phyloP scores from a whole-genome alignment of 2,888 invertebrate species.

The Orthosia incerta region DNA sequence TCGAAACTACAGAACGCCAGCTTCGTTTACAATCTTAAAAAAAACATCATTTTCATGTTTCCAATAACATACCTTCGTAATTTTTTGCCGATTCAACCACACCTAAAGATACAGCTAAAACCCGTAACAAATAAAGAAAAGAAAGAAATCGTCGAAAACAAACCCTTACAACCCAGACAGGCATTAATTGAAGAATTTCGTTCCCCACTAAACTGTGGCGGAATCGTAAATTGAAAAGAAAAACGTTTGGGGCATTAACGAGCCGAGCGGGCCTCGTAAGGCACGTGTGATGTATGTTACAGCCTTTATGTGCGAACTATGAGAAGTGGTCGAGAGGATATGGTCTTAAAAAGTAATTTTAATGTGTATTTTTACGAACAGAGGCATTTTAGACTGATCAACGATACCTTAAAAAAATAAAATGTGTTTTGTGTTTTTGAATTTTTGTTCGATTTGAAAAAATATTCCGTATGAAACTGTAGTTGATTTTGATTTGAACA shows the following conservation, averaged over 20 bases:
- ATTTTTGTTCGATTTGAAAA: neutral
- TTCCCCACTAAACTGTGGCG: conserved; percentile 60
- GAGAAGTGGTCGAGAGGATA: conserved; percentile 14
- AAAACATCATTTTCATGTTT: neutral
- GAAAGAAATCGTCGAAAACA: conserved; percentile 11
- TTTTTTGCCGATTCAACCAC: neutral
- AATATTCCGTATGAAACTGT: neutral
- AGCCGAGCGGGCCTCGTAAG: conserved; percentile 63
- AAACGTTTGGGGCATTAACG: conserved; percentile 69
- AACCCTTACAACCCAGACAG: conserved; percentile 43
- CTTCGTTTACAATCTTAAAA: no score
- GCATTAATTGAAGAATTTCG: conserved; percentile 73
- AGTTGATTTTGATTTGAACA: neutral
- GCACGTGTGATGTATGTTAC: conserved; percentile 52
- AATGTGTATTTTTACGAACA: no score
- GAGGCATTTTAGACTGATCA: no score
- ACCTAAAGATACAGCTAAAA: conserved; percentile 14
- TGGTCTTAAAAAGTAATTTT: neutral
- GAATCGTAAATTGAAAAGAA: conserved; percentile 79
- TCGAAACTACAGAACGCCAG: no score
- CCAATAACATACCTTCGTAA: neutral
- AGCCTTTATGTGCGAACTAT: conserved; percentile 44
- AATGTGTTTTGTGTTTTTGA: neutral
- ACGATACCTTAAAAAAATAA: neutral
- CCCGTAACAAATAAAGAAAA: conserved; percentile 5